Evolutionary conservation across 2,888 invertebrate species (phyloP), one percentile per base, ranked within the genome.

Genomic region (Idaea biselata): DNA sequence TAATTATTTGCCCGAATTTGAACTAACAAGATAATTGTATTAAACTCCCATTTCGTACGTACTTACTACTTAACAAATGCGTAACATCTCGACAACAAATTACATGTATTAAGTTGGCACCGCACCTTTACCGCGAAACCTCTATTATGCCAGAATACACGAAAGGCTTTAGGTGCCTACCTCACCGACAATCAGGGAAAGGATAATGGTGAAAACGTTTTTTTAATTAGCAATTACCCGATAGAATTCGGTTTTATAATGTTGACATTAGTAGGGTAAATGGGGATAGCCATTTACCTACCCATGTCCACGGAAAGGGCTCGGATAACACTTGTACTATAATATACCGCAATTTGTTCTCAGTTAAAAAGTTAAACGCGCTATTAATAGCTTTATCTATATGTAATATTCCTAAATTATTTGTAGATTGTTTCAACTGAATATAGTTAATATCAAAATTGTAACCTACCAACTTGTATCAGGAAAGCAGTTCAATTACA

Each of bases 71-170:
- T 56, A 64, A 69, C 65, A 64, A 66, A 71, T 71, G 66, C 60
- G 65, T 66, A 63, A 59, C 64, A 67, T 71, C 66, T 64, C 60
- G 60, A 61, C 65, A 68, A 63, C 68, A 68, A 70, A 70, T 67
- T 65, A 64, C 62, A 60, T 64, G 60, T 60, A 60, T 66, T 58
- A 64, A 62, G 64, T 61, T 58, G 62, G 61, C 58, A 60, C 66
- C 64, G 54, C 65, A 65, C 31, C 53, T 58, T 31, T 58, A 57
- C 63, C 65, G 32, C 63, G 44, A 66, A 62, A 18, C 64, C 65
- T 59, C 58, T 59, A 64, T 64, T 60, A 62, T 61, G 62, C 62
- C 62, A 64, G 57, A 59, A 44, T 44, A 44, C 44, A 44, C 44
- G 44, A 44, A 44, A 44, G 44, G 44, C 44, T 44, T 44, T 44